Evolutionary conservation across 64 coral and sea anemone species (phyloP).

Genomic region (Anthopleura sola): DNA sequence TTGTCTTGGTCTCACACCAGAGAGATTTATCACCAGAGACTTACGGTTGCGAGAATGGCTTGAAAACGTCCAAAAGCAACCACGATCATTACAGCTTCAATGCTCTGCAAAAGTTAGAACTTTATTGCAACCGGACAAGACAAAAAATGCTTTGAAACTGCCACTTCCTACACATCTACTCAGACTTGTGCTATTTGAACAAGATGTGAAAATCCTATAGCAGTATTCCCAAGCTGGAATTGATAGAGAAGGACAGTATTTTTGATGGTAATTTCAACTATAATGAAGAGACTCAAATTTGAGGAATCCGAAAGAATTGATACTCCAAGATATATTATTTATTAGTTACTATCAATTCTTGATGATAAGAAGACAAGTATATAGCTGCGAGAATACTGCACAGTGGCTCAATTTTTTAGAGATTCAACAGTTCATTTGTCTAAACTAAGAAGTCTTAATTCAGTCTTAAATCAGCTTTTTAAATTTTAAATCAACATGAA

Average conservation of each 20-base stretch:
- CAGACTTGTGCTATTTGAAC: conserved; percentile 78
- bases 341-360: conserved; percentile 7
- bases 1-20: conserved; percentile 76
- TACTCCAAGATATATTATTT: conserved; percentile 16
- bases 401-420: neutral
- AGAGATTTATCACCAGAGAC: conserved; percentile 83
- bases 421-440: neutral
- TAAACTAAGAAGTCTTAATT: neutral
- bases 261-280: conserved; percentile 2
- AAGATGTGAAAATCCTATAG: conserved; percentile 87
- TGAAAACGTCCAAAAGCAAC: conserved; percentile 59
- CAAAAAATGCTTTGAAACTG: conserved; percentile 77
- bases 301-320: neutral
- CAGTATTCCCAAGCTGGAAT: conserved; percentile 4
- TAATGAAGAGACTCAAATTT: neutral
- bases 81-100: conserved; percentile 72
- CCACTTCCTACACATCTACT: conserved; percentile 63
- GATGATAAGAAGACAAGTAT: neutral
- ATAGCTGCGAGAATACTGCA: neutral
- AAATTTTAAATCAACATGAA: neutral
- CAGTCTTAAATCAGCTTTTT: neutral
- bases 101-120: conserved; percentile 73
- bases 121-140: conserved; percentile 78
- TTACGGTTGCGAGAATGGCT: conserved; percentile 81
- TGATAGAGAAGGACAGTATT: neutral